Conservation (phyloP, 1,140 invertebrate genomes). For the Thaumatotibia leucotreta region DNA sequence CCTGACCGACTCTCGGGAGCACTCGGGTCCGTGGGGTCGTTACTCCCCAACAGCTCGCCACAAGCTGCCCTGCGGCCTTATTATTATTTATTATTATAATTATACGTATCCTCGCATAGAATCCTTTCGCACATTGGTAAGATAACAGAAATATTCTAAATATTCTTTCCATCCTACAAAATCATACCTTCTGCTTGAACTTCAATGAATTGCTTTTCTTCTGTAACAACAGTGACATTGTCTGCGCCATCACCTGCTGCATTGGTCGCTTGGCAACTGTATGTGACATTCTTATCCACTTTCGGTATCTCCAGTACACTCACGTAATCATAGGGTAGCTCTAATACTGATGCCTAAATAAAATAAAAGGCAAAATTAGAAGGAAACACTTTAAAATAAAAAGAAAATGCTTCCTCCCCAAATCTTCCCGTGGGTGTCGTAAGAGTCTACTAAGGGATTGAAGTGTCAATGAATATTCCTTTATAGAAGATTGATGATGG, state of each 20-base stretch:
- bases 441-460: no score
- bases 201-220: constrained; percentile 15
- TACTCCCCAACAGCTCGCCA: no score
- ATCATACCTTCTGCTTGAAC: constrained; percentile 26
- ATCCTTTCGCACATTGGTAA: no score
- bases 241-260: constrained; percentile 3
- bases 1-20: no score
- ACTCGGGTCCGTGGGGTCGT: no score
- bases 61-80: no score
- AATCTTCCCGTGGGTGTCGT: no score
- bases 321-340: constrained; percentile 29
- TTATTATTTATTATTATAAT: no score
- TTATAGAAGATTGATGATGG: no score
- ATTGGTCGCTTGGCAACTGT: constrained; percentile 34
- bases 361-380: not conserved
- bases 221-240: constrained; percentile 19
- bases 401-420: no score
- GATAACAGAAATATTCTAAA: not conserved
- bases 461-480: no score
- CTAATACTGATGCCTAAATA: constrained; percentile 23
- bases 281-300: constrained; percentile 26
- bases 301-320: constrained; percentile 28
- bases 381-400: not conserved
- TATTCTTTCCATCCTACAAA: not conserved
- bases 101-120: no score